phyloP scores from a whole-genome alignment of 1,140 invertebrate genomes.

The Drosophila parvula region DNA sequence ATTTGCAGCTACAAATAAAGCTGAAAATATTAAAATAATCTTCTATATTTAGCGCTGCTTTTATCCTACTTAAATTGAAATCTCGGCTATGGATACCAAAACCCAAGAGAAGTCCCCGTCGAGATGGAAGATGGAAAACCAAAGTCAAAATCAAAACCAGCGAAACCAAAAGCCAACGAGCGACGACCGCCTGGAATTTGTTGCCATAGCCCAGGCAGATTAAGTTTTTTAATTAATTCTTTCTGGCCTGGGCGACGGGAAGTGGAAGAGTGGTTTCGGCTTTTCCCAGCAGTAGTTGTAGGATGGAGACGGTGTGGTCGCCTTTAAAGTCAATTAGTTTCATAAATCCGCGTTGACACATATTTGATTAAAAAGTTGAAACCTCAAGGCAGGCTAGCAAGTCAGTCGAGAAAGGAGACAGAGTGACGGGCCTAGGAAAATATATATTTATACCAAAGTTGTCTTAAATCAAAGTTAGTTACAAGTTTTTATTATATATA shows the following conservation, averaged over 20 bases:
- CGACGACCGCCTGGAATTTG: constrained; percentile 20
- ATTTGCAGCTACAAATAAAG: too few species aligned
- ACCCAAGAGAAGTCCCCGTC: too few species aligned
- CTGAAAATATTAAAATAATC: too few species aligned
- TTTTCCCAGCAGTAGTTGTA: background rate
- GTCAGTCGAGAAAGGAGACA: too few species aligned
- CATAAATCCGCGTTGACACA: constrained; percentile 75
- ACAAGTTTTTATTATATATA: constrained; percentile 15
- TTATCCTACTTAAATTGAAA: background rate
- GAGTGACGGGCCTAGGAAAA: background rate
- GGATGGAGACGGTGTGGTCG: background rate
- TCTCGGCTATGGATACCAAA: too few species aligned
- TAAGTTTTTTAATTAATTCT: constrained; percentile 80
- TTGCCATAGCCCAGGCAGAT: constrained; percentile 62
- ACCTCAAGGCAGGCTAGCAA: constrained; percentile 3
- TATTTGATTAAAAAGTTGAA: constrained; percentile 73
- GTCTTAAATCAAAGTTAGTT: constrained; percentile 47
- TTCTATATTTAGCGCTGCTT: too few species aligned
- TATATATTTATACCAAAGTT: constrained; percentile 34
- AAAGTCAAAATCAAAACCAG: constrained; percentile 39
- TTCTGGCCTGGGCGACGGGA: constrained; percentile 18
- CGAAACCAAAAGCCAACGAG: constrained; percentile 5
- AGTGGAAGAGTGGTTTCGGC: constrained; percentile 5
- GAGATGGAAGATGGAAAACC: constrained; percentile 5
- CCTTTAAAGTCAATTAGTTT: constrained; percentile 72